Evolutionary conservation across 2,113 vertebrate genomes (phyloP).

Genomic region (Microcebus tavaratra): DNA sequence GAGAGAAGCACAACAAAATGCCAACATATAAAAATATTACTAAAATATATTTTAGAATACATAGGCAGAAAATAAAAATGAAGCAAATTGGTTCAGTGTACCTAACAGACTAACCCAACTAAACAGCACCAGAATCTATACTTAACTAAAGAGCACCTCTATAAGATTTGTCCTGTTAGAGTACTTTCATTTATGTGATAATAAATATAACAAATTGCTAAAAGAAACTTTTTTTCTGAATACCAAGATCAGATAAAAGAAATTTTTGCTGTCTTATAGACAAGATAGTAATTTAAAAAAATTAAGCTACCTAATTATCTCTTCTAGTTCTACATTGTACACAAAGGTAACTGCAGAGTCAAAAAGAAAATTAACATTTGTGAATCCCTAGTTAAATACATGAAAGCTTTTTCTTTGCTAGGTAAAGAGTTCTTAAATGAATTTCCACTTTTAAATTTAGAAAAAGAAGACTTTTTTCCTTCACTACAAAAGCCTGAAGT

Average conservation of each 20-base stretch:
- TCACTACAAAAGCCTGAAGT: constrained; percentile 34
- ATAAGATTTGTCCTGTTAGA: background rate
- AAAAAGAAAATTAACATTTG: constrained; percentile 10
- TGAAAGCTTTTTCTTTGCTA: background rate
- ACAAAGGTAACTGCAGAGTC: background rate
- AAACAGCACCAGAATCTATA: background rate
- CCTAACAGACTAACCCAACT: background rate
- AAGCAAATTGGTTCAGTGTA: background rate
- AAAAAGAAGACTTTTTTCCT: background rate
- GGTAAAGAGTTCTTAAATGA: constrained; percentile 28
- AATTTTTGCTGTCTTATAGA: background rate
- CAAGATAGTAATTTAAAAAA: background rate
- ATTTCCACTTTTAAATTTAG: constrained; percentile 5
- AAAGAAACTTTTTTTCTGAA: constrained; percentile 18
- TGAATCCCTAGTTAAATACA: background rate
- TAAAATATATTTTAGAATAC: constrained; percentile 15
- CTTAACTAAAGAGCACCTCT: background rate
- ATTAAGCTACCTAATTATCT: background rate
- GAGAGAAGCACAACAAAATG: constrained; percentile 55
- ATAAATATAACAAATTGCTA: background rate
- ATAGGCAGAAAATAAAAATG: constrained; percentile 26
- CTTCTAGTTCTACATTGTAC: background rate
- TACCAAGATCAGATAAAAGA: too few relatives aligned
- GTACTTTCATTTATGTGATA: constrained; percentile 4
- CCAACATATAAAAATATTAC: background rate